Conservation (phyloP, 2,113 vertebrate species). For the Mus musculus region GRCm39 chr9:25202501-25203000, state of each 20-base stretch:
- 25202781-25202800: background rate
- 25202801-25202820: no score
- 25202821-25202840: no score
- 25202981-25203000: no score
- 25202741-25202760: constrained; percentile 39
- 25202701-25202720: background rate
- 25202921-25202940: no score
- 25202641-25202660: background rate
- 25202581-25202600: background rate
- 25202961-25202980: no score
- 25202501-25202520: no score
- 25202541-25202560: background rate
- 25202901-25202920: no score
- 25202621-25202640: constrained; percentile 36
- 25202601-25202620: background rate
- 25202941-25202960: no score
- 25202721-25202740: background rate
- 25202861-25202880: no score
- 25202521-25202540: background rate
- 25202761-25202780: background rate
- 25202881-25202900: no score
- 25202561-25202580: background rate
- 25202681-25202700: constrained; percentile 18
- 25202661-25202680: background rate
- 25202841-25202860: no score